These are phyloP conservation scores for Euborellia annulipes DNA, from an alignment of 1,140 invertebrate genomes.

Conservation along the genomic window DNA sequence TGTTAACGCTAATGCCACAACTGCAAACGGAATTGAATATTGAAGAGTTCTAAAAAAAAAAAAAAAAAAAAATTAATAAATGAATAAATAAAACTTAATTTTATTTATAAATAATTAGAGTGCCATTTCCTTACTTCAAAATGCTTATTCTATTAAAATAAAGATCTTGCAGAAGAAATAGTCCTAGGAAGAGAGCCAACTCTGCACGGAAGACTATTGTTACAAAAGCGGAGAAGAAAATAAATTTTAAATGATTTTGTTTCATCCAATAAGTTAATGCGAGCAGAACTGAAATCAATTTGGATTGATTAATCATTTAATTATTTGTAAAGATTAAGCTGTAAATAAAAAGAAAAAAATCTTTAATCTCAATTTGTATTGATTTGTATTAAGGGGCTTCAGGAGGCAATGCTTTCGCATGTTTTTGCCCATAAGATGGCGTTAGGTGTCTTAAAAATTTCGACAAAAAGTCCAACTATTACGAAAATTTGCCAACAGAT, in stretches of 20 bases:
- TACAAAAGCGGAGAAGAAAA: constrained; percentile 67
- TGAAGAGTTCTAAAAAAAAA: constrained; percentile 44
- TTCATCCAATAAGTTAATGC: constrained; percentile 75
- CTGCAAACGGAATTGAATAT: constrained; percentile 52
- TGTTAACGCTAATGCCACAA: constrained; percentile 51
- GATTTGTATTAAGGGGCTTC: no score
- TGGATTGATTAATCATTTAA: background rate
- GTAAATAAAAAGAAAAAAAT: constrained; percentile 11
- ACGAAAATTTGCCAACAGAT: no score
- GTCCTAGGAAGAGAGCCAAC: constrained; percentile 70
- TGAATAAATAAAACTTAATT: constrained; percentile 1
- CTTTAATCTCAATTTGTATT: constrained; percentile 2
- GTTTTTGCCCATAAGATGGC: no score
- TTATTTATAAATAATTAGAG: constrained; percentile 5
- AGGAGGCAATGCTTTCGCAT: no score
- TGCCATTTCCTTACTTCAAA: constrained; percentile 27
- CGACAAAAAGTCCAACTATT: no score
- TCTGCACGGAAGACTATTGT: constrained; percentile 87
- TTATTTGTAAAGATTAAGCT: no score
- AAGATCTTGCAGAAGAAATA: constrained; percentile 71
- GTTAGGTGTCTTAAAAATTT: no score
- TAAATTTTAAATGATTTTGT: constrained; percentile 56
- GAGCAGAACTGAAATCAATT: constrained; percentile 58
- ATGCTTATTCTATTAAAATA: constrained; percentile 32
- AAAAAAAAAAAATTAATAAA: constrained; percentile 12